Base-by-base conservation (phyloP, 2,797 vertebrate genomes). In the Danio choprae region DNA sequence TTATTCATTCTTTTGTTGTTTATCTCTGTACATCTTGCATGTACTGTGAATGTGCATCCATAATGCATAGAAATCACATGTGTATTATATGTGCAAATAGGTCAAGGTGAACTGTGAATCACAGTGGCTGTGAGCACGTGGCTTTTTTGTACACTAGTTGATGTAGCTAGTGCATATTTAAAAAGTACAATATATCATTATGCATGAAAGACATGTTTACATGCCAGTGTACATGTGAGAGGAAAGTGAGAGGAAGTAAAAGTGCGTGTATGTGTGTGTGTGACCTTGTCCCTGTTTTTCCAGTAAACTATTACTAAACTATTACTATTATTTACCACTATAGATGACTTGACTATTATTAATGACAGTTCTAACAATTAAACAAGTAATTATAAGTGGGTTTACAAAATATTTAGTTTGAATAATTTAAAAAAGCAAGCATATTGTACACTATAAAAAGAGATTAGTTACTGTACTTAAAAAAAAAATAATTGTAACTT, bases 151-250 rank as follows among this genome's bases (percentile, higher is more conserved):
- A 13, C 72, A 62, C 38, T 13, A 40, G 8, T 36, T 29, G 41
- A 81, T 84, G 84, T 73, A 76, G 16, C 53, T 20, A 62, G 68
- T 13, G 9, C 11, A 63, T 64, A 10, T 51, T 75, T 53, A 36
- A 73, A 53, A 59, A n/a, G 13, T 48, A 58, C 40, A 46, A 20
- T 36, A 36, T 59, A 15, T 8, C 50, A 65, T 36, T 64, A 55
- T 53, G 16, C 11, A 43, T 56, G 18, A 67, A 20, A 44, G 43
- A 9, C n/a, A 41, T 63, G 8, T 3, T 63, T 36, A 43, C 60
- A 73, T 60, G 10, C 38, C 29, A 73, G 22, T 65, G 50, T 46
- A 7, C 44, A 46, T 46, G 64, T 70, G 55, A 29, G n/a, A 41
- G 62, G 12, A 6, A 16, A 9, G 38, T 20, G 29, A 50, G 7